A percentile compares a stretch with the other conserved stretches of the same genome.
phyloP scores from a whole-genome alignment of 1,140 invertebrate genomes.

The Oscheius sp. region DNA sequence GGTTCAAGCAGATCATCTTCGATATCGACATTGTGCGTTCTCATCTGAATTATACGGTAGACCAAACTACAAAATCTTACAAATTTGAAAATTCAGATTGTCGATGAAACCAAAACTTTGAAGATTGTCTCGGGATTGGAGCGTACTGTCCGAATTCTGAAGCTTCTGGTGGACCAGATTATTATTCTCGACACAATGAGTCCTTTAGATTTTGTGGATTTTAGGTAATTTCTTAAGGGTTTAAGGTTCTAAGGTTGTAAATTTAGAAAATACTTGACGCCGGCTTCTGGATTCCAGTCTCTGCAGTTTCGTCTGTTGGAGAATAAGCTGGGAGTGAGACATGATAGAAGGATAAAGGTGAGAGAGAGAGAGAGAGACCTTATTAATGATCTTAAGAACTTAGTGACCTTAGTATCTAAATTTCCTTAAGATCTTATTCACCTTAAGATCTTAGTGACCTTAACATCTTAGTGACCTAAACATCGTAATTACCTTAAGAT shows the following conservation, averaged over 20 bases:
- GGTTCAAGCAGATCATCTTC: conserved; percentile 99
- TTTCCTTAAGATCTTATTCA: too few relatives aligned
- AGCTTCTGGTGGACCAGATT: conserved; percentile 93
- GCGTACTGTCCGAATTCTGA: conserved; percentile 86
- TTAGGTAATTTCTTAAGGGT: conserved; percentile 65
- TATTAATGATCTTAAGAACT: background rate
- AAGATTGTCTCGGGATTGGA: conserved; percentile 87
- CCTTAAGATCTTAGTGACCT: too few relatives aligned
- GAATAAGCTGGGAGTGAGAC: conserved; percentile 89
- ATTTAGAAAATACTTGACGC: conserved; percentile 74
- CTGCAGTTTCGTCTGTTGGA: conserved; percentile 91
- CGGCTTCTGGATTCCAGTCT: conserved; percentile 95
- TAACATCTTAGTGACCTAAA: too few relatives aligned
- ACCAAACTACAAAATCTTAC: background rate
- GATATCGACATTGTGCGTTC: conserved; percentile 87
- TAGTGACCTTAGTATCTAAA: too few relatives aligned
- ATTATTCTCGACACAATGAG: conserved; percentile 97
- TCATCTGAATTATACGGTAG: conserved; percentile 71
- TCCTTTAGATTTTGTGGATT: conserved; percentile 93
- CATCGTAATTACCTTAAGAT: too few relatives aligned
- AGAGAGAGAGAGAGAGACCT: background rate
- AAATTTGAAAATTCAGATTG: conserved; percentile 61
- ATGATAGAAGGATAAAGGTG: conserved; percentile 76
- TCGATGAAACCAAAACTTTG: conserved; percentile 87
- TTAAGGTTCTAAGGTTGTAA: background rate